Conservation (phyloP, 2,888 invertebrate genomes). For the Nysson spinosus region DNA sequence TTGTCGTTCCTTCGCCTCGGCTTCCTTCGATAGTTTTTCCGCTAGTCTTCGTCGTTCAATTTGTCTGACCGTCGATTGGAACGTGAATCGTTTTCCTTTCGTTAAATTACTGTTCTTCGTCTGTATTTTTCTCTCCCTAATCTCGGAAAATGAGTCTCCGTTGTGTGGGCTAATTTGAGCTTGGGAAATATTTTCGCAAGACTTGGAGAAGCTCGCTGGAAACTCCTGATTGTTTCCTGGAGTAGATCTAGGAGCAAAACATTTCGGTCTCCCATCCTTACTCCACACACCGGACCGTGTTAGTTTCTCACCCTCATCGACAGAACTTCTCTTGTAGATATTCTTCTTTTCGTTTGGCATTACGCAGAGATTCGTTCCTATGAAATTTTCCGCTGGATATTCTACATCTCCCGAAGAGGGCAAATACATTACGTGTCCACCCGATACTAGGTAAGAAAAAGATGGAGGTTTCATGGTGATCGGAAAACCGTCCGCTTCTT, state of each 20-base stretch:
- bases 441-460: conserved; percentile 82
- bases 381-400: conserved; percentile 59
- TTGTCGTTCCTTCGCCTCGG: conserved; percentile 87
- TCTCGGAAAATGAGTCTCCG: conserved; percentile 48
- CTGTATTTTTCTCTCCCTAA: conserved; percentile 48
- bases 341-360: conserved; percentile 23
- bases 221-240: too few relatives aligned
- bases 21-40: conserved; percentile 87
- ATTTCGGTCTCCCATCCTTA: too few relatives aligned
- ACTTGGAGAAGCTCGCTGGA: conserved; percentile 76
- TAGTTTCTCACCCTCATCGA: conserved; percentile 20
- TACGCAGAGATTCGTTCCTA: conserved; percentile 37
- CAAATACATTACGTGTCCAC: conserved; percentile 89
- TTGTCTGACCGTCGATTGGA: conserved; percentile 91
- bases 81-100: conserved; percentile 85
- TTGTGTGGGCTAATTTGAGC: too few relatives aligned
- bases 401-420: conserved; percentile 78
- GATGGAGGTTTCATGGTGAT: conserved; percentile 74
- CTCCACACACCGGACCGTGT: neutral
- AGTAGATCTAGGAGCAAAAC: too few relatives aligned
- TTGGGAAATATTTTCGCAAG: conserved; percentile 78
- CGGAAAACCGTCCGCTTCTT: conserved; percentile 60
- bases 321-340: conserved; percentile 41
- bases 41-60: conserved; percentile 86
- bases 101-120: conserved; percentile 58